phyloP scores from a whole-genome alignment of 2,888 invertebrate genomes.

The Eledone cirrhosa region DNA sequence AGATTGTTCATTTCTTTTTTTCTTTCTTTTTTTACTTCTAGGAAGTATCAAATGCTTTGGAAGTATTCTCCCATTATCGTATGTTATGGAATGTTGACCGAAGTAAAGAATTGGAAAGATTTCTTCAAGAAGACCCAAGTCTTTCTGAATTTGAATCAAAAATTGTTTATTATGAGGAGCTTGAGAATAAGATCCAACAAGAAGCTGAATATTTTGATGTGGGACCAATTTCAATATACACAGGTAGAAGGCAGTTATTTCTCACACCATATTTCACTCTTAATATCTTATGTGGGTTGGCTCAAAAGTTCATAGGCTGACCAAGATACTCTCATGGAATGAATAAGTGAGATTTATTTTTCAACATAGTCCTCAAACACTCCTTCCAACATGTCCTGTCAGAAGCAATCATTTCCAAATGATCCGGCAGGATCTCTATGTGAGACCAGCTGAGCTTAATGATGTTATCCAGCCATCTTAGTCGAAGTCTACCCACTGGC shows the following conservation, averaged over 20 bases:
- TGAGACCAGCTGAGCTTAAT: no score
- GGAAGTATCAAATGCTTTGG: conserved; percentile 84
- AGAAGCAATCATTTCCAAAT: no score
- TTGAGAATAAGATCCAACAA: conserved; percentile 62
- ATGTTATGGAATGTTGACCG: conserved; percentile 65
- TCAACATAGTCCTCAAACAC: no score
- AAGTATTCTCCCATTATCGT: conserved; percentile 87
- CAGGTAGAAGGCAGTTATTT: conserved; percentile 49
- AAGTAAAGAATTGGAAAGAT: conserved; percentile 66
- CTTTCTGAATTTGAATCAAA: conserved; percentile 68
- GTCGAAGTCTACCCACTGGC: no score
- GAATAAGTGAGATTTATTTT: no score
- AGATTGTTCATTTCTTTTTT: neutral
- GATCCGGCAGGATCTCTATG: no score
- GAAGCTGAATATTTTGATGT: conserved; percentile 65
- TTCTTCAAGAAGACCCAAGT: conserved; percentile 66
- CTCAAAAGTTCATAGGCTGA: no score
- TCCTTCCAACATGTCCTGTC: no score
- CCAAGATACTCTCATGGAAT: no score
- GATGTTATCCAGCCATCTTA: no score
- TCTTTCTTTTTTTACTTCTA: conserved; percentile 61
- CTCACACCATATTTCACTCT: neutral
- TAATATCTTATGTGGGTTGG: neutral
- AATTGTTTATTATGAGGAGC: conserved; percentile 66
- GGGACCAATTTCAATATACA: conserved; percentile 66